Base-by-base conservation (phyloP, 1,140 invertebrate species). In the Macrocentrus cingulum region DNA sequence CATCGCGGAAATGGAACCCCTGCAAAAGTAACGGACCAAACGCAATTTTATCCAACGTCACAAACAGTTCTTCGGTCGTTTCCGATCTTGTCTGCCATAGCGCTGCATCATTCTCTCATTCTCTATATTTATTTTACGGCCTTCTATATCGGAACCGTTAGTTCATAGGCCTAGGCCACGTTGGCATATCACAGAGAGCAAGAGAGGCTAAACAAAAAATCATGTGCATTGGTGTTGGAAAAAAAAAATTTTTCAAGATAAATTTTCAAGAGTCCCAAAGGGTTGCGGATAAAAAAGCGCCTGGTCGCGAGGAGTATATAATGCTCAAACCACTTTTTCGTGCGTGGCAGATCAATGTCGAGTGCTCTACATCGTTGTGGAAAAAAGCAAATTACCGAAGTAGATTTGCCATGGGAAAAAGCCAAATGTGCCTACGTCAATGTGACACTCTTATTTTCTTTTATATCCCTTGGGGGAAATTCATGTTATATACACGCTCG, bases 391-490 rank as follows among this genome's bases (percentile, higher is more conserved):
- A 54, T 44, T 54, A 44, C 39, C 19, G 11, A 22, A 44, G 51
- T 54, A 41, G 39, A 54, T 54, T 54, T 54, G 51, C 22, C 51
- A 29, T 42, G 39, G 23, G 51, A 54, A 54, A 54, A 44, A 54
- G 37, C 39, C n/a, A 44, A 54, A 54, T 54, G 37, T 20, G 23
- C n/a, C 32, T 6, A 34, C 34, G 15, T 39, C 13, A 44, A 19
- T 44, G 18, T 44, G 7, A 16, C 16, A 19, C 41, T 44, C 18
- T 39, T 6, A 8, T 13, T 39, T 39, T 39, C 8, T 39, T 15
- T 39, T 39, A 2, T 11, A 13, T 39, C 36, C 36, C 36, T 39
- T 39, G 8, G 36, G n/a, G 36, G 36, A 39, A n/a, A 29, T 29
- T 29, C 25, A 29, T 9, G 9, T 29, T 29, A 29, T 29, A 29